Base-by-base conservation (phyloP, 2,113 vertebrate species). In the Trematocara variabile region DNA sequence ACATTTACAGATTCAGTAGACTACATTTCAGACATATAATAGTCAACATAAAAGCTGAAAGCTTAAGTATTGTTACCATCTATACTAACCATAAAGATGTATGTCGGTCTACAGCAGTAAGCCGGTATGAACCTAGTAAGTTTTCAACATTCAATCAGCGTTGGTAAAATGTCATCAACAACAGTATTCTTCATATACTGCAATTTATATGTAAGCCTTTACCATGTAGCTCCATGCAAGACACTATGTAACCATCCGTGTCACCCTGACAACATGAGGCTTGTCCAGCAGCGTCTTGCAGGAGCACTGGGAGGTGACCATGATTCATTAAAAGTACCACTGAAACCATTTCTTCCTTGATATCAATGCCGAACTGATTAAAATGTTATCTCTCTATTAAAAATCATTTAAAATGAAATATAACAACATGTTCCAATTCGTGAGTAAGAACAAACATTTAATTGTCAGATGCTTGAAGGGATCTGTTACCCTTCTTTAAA, bases 1-100 rank as follows among this genome's bases (percentile, higher is more conserved):
- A 0, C 7, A 50, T 33, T 11, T 11, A 0, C n/a, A 4, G 6
- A 18, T 11, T 7, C 0, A 83, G 18, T 2, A 48, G 70, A 9
- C 44, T 50, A 33, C 25, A 30, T 30, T n/a, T 75, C 9, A 75
- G 44, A 75, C 9, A 18, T 30, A 18, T 33, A 30, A n/a, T 1
- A 33, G 25, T n/a, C 20, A 55, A 53, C 34, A 16, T 39, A 10
- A 41, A 25, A 79, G 52, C 10, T 12, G 3, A 16, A 39, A 39
- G 4, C 16, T 50, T 30, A 48, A 48, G 3, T 50, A n/a, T 33
- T 11, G 14, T 50, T 50, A 1, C 4, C 0, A 18, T 30, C 5
- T 56, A 41, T n/a, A 46, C 68, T 2, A 58, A 58, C 11, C 77
- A 58, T 28, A 25, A 75, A 48, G 9, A 28, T 33, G 0, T 12